phyloP scores from a whole-genome alignment of 2,113 vertebrate genomes.

The Sinosuthora webbiana region DNA sequence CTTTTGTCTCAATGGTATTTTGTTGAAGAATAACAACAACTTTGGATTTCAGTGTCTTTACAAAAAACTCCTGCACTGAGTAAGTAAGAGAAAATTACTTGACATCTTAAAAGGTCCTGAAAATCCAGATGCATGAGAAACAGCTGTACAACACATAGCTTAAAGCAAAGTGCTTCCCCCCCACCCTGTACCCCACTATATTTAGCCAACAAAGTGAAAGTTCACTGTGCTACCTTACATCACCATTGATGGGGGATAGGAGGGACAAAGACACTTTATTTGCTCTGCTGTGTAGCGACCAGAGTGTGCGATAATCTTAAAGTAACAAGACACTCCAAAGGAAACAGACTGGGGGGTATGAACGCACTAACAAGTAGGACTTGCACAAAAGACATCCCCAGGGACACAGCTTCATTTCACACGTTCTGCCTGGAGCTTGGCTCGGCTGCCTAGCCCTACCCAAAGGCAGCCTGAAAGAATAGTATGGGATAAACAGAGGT shows the following conservation, averaged over 20 bases:
- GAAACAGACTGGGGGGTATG: not conserved
- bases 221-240: not conserved
- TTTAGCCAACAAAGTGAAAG: not conserved
- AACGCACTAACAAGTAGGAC: not conserved
- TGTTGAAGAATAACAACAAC: not conserved
- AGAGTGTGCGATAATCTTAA: not conserved
- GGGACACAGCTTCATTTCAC: not conserved
- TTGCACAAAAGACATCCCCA: not conserved
- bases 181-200: accelerated
- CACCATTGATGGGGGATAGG: not conserved
- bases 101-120: not conserved
- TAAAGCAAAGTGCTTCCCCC: not conserved
- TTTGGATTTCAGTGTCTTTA: not conserved
- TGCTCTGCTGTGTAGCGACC: not conserved
- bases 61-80: not conserved
- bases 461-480: not conserved
- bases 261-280: not conserved
- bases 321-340: not conserved
- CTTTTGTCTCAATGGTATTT: not conserved
- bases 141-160: not conserved
- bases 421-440: not conserved
- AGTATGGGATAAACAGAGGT: not conserved
- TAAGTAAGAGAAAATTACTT: not conserved
- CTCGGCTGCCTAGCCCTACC: not conserved
- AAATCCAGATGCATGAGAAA: not conserved